Evolutionary conservation across 2,797 vertebrate species (phyloP).

Genomic region (Cryptoprocta ferox): DNA sequence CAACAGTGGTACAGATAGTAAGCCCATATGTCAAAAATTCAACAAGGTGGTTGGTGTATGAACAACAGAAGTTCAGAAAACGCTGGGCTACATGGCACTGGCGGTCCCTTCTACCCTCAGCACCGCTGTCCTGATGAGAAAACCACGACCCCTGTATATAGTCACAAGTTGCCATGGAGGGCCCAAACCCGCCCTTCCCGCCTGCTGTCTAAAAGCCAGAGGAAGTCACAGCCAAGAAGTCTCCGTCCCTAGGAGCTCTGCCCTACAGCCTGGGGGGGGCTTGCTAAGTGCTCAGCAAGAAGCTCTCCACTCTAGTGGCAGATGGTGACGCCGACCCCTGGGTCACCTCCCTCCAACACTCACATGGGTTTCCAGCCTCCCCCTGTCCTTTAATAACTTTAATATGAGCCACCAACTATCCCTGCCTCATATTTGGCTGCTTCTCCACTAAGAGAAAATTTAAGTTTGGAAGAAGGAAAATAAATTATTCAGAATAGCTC

Average conservation of each 20-base stretch:
- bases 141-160: not conserved
- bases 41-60: not conserved
- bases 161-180: not conserved
- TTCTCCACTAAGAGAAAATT: constrained; percentile 58
- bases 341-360: not conserved
- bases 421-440: not conserved
- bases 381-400: constrained; percentile 45
- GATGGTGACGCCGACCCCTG: not conserved
- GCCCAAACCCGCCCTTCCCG: not conserved
- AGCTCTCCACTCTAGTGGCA: not conserved
- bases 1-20: not conserved
- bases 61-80: not conserved
- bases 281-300: fast-evolving
- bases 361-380: not conserved
- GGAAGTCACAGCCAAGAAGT: not conserved
- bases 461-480: constrained; percentile 60
- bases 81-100: fast-evolving
- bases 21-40: not conserved
- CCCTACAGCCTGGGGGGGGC: fast-evolving
- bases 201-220: not conserved
- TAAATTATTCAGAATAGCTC: constrained; percentile 56
- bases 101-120: not conserved
- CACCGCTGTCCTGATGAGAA: not conserved
- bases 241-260: not conserved
- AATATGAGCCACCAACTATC: not conserved